Evolutionary conservation across 2,797 vertebrate species (phyloP), one percentile per base, ranked within the genome.

Genomic region (Oreochromis mossambicus): DNA sequence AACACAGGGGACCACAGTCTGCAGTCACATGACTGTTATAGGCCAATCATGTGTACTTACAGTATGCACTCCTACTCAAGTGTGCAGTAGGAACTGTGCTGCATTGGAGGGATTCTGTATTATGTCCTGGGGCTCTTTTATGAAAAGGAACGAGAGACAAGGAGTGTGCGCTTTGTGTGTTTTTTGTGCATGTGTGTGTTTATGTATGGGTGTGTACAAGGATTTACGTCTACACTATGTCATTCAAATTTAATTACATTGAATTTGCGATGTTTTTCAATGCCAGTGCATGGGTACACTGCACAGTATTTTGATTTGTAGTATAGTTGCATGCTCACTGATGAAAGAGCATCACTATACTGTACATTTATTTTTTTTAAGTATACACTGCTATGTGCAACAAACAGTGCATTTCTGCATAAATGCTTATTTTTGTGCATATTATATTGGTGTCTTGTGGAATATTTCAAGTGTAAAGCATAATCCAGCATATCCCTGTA

Each of bases 1-100:
- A 91, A 94, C 95, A 95, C 94, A 89, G 77, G 94, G 92, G 93
- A 94, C 94, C 90, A 88, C 92, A 91, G 94, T 87, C 94, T 95
- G 94, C 87, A 91, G 94, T 95, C 96, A 97, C 94, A 55, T 97
- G 96, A 94, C 85, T 13, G 1, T 50, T 41, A 3, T 80, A 55
- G 93, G 92, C 96, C 96, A 97, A 97, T 97, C 87, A 17, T 6
- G 36, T 88, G 84, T 46, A 43, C 87, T 84, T 87, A 90, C 89
- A 85, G 88, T 83, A 89, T 24, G 87, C 93, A 93, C 91, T 92
- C 91, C 89, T 91, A 91, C 93, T 89, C 94, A 87, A 89, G 91
- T 95, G 94, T 94, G 94, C 87, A 92, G 92, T 81, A 87, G 84
- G 90, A 94, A 86, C 93, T 90, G 83, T 93, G 89, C 92, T 93